phyloP scores from a whole-genome alignment of 2,113 vertebrate genomes.

The Takifugu bimaculatus region DNA sequence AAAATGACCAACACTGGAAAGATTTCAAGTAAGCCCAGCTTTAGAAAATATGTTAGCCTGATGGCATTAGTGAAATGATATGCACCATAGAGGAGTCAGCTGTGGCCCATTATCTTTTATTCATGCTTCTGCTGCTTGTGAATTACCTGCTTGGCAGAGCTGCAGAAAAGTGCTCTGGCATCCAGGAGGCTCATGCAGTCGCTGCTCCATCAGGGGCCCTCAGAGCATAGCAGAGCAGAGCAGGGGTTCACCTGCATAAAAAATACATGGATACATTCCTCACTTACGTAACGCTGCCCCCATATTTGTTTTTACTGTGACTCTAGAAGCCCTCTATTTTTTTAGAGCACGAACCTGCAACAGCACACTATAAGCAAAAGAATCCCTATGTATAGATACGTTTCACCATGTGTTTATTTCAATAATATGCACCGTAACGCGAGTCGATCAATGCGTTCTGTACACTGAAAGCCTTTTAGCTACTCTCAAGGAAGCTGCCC shows the following conservation, averaged over 20 bases:
- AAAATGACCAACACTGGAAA: slow-evolving; percentile 4
- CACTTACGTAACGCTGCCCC: slow-evolving; percentile 65
- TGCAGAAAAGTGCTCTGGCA: slow-evolving; percentile 67
- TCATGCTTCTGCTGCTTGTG: slow-evolving; percentile 71
- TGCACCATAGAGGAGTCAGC: slow-evolving; percentile 69
- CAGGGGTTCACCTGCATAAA: slow-evolving; percentile 72
- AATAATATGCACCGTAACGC: slow-evolving; percentile 29
- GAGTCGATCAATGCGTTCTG: slow-evolving; percentile 9
- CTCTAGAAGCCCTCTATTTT: slow-evolving; percentile 38
- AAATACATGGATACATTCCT: slow-evolving; percentile 69
- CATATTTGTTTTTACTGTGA: slow-evolving; percentile 45
- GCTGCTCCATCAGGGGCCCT: slow-evolving; percentile 65
- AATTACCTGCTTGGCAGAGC: slow-evolving; percentile 76
- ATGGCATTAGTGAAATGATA: slow-evolving; percentile 63
- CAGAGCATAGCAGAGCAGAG: slow-evolving; percentile 44
- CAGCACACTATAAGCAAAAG: neutral
- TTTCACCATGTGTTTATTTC: slow-evolving; percentile 33
- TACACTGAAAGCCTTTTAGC: slow-evolving; percentile 32
- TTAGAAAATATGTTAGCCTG: slow-evolving; percentile 54
- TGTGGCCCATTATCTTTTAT: slow-evolving; percentile 74
- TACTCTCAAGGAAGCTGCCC: slow-evolving; percentile 48
- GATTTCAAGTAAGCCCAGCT: slow-evolving; percentile 34
- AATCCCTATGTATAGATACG: slow-evolving; percentile 9
- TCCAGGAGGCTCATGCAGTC: slow-evolving; percentile 60
- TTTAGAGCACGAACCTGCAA: slow-evolving; percentile 21